phyloP scores from a whole-genome alignment of 2,888 invertebrate species.

The Chloroclysta siterata region DNA sequence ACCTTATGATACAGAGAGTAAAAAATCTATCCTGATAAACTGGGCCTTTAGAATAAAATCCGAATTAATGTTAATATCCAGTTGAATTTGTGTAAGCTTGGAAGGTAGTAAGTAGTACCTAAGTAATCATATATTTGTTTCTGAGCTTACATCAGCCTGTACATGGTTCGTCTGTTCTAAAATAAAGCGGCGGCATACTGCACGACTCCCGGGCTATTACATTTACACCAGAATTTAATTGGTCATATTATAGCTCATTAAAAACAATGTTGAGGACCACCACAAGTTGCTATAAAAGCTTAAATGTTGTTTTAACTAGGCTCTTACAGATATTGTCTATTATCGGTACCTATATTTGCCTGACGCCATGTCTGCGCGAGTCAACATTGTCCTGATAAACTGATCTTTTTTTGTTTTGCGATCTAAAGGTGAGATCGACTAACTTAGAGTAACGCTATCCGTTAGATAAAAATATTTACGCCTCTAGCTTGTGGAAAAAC shows the following conservation, averaged over 20 bases:
- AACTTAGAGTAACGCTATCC: too few species aligned
- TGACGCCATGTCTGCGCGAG: constrained; percentile 11
- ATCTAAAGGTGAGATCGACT: too few species aligned
- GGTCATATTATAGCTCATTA: constrained; percentile 78
- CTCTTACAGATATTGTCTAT: constrained; percentile 53
- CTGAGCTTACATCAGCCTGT: constrained; percentile 10
- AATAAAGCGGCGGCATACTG: constrained; percentile 35
- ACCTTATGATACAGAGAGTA: too few species aligned
- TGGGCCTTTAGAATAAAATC: too few species aligned
- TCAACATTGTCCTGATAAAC: background rate
- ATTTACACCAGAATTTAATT: constrained; percentile 72
- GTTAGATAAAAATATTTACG: too few species aligned
- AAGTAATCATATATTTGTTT: too few species aligned
- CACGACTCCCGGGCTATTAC: constrained; percentile 53
- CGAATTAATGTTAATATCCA: too few species aligned
- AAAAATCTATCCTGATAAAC: too few species aligned
- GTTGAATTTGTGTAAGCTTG: too few species aligned
- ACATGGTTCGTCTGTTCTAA: constrained; percentile 24
- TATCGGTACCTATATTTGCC: constrained; percentile 16
- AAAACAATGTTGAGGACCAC: constrained; percentile 81
- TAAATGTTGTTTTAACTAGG: constrained; percentile 9
- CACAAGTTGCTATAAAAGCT: constrained; percentile 69
- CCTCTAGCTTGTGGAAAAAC: too few species aligned
- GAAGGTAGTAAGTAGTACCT: too few species aligned
- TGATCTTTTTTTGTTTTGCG: background rate